Percentiles rank a stretch among this genome's conserved stretches.
phyloP scores from a whole-genome alignment of 2,113 vertebrate species.

The Calidris pygmaea region DNA sequence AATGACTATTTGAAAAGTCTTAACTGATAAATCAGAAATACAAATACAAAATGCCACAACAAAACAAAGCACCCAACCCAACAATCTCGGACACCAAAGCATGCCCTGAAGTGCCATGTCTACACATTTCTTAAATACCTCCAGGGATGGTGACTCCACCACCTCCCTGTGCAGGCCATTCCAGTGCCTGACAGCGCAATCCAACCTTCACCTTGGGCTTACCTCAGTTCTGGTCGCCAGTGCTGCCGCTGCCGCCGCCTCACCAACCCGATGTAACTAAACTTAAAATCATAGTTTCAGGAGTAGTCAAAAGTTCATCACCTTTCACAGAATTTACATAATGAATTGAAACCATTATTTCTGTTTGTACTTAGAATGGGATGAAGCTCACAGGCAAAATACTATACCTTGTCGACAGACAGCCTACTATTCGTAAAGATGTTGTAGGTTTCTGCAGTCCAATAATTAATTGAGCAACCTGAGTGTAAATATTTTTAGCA shows the following conservation, averaged over 20 bases:
- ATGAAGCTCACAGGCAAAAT: neutral
- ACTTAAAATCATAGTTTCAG: neutral
- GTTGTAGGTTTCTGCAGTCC: neutral
- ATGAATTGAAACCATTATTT: neutral
- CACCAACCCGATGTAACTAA: neutral
- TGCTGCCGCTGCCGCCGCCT: no score
- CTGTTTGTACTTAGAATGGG: neutral
- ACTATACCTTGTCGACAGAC: neutral
- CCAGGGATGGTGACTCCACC: no score
- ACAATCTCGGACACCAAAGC: no score
- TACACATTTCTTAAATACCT: no score
- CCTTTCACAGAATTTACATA: neutral
- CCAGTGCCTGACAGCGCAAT: no score
- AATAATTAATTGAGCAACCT: neutral
- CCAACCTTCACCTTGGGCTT: no score
- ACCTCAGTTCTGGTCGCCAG: no score
- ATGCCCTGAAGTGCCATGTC: no score
- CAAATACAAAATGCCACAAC: no score
- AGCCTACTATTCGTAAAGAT: neutral
- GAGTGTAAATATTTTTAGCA: conserved; percentile 13
- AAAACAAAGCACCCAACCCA: no score
- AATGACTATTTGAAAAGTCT: neutral
- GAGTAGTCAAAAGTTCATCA: neutral
- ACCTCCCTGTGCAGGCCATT: no score
- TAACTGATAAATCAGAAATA: neutral